Evolutionary conservation across 2,797 vertebrate genomes (phyloP), one percentile per base, ranked within the genome.

Genomic region (Selene dorsalis): DNA sequence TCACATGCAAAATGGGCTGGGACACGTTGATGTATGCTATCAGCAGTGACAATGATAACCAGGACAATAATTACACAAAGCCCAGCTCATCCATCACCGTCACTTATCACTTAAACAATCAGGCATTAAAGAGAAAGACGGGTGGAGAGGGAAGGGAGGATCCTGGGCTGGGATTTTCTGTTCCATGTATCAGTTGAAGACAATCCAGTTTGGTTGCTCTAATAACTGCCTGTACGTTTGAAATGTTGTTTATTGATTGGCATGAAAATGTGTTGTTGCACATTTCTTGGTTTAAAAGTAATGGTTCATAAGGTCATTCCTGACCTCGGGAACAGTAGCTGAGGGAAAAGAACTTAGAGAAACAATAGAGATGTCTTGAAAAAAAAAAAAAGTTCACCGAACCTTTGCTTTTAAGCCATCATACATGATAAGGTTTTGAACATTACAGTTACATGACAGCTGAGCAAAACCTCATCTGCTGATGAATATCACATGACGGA

Each of bases 41-140:
- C 92, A 91, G 90, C 86, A 69, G 83, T 91, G 92, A 93, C 93
- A 93, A 88, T 85, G 91, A 95, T 94, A 94, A 94, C 93, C 90
- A 91, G 88, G 89, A 93, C 92, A 93, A 94, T 95, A 95, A 95
- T 95, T 94, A 93, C 93, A 88, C 89, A 91, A 92, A 89, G 88
- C 91, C 87, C 30, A 30, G 72, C 85, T 89, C 94, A 94, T 95
- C 93, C 91, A 94, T 95, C 95, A 94, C 64, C 75, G 91, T 92
- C 93, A 94, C 91, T 93, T 94, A 94, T 94, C 92, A 92, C 92
- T 93, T 93, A 90, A 93, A 91, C 89, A 91, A 93, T 91, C 91
- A 86, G 86, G 74, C 83, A 57, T 89, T 90, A 90, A 90, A 88
- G 84, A 85, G 82, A 87, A 79, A 66, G 84, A 87, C 57, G 75